A percentile compares a stretch with the other conserved stretches of the same genome.
phyloP scores from a whole-genome alignment of 2,888 invertebrate genomes.

The Osmoderma eremita region DNA sequence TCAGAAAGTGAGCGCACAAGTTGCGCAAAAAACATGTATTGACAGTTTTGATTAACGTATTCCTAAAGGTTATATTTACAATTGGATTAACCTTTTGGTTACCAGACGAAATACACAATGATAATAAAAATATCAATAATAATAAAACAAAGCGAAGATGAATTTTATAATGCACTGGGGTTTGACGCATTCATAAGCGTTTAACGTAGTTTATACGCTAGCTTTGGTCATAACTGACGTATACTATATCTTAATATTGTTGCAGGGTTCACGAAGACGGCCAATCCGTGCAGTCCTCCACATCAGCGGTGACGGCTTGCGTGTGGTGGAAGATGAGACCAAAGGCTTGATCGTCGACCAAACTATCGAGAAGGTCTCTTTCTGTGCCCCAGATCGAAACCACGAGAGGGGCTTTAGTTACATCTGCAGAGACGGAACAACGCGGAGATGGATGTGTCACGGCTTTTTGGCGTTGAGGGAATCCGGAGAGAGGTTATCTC shows the following conservation, averaged over 20 bases:
- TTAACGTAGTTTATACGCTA: too few species aligned
- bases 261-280: slow-evolving; percentile 86
- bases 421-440: slow-evolving; percentile 98
- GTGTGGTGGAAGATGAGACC: slow-evolving; percentile 98
- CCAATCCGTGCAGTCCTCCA: slow-evolving; percentile 90
- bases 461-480: slow-evolving; percentile 97
- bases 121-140: too few species aligned
- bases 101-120: too few species aligned
- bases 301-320: slow-evolving; percentile 93
- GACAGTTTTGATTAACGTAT: too few species aligned
- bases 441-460: slow-evolving; percentile 99
- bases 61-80: too few species aligned
- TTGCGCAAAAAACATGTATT: too few species aligned
- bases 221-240: too few species aligned
- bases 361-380: slow-evolving; percentile 99
- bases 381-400: slow-evolving; percentile 98
- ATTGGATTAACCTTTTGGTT: too few species aligned
- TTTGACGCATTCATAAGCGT: too few species aligned
- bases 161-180: too few species aligned
- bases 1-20: too few species aligned
- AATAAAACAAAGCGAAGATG: too few species aligned
- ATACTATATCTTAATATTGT: slow-evolving; percentile 46
- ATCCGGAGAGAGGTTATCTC: slow-evolving; percentile 96
- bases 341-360: slow-evolving; percentile 99
- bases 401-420: slow-evolving; percentile 98